Evolutionary conservation across 1,140 invertebrate genomes (phyloP), one percentile per base, ranked within the genome.

Genomic region (Drosophila nigromelanica): DNA sequence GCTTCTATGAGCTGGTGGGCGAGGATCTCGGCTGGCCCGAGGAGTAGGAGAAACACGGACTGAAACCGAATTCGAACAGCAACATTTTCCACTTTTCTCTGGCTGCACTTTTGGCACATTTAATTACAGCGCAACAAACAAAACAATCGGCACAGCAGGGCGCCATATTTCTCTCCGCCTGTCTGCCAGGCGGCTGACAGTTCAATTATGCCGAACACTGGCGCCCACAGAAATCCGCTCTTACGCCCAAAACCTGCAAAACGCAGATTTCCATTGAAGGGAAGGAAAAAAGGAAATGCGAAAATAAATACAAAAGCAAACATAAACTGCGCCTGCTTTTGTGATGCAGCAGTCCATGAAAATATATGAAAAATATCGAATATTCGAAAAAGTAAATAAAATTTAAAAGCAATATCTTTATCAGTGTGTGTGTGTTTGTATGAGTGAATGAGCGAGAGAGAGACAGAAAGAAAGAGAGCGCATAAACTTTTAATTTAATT

Each of bases 1-100:
- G 96, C 83, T 98, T 99, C 91, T 99, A 98, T 91, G 96, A 98
- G 74, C 95, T 99, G 89, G 95, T 98, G 11, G 97, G 97, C 7
- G 95, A 97, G 91, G 96, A 98, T 92, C 95, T 99, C 51, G 97
- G 96, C 67, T 92, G 91, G 91, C 91, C 91, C 10, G 91, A 92
- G 73, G 91, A 92, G 40, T 92, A 90, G 52, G 72, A 80, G 73
- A 72, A 74, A 61, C 62, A 80, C 66, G 85, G 74, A 76, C 73
- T 80, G 78, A 66, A 52, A 14, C 8, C 4, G 11, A 21, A 5
- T 39, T 12, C 47, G 30, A 18, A 39, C 48, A 27, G 42, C 18
- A n/a, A 33, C 3, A 33, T 30, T 15, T 27, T 35, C 33, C 33
- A 39, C 35, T 12, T n/a, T n/a, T 15, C 21, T n/a, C 24, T 35